Conservation (phyloP, 2,888 invertebrate species). For the Apotomis turbidana region DNA sequence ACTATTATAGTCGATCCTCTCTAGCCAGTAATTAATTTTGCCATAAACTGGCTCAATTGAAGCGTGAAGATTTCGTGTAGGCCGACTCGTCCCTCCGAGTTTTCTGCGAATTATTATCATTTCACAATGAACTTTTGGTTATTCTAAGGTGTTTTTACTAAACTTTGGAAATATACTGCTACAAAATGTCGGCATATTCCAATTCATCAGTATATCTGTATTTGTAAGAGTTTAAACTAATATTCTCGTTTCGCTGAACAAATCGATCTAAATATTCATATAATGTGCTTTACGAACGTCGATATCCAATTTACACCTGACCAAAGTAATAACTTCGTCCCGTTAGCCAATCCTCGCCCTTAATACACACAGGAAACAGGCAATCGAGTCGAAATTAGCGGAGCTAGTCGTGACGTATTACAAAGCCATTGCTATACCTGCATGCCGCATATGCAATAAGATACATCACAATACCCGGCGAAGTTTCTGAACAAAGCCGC, state of each 20-base stretch:
- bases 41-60: conserved; percentile 82
- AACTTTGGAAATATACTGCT: conserved; percentile 34
- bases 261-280: conserved; percentile 11
- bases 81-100: conserved; percentile 65
- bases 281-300: conserved; percentile 27
- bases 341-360: conserved; percentile 35
- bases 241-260: not conserved
- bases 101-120: conserved; percentile 73
- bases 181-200: not conserved
- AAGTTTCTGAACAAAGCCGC: conserved; percentile 79
- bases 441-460: conserved; percentile 70
- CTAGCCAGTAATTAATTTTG: conserved; percentile 82
- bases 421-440: conserved; percentile 59
- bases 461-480: conserved; percentile 68
- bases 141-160: conserved; percentile 55
- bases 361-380: conserved; percentile 42
- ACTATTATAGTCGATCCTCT: conserved; percentile 83
- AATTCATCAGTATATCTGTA: not conserved
- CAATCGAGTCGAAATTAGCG: conserved; percentile 54
- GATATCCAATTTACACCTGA: conserved; percentile 38
- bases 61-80: conserved; percentile 80
- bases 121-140: conserved; percentile 61
- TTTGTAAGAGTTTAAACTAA: not conserved
- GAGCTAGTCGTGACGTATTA: conserved; percentile 47
- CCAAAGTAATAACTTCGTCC: conserved; percentile 24